Percentiles rank a stretch among this genome's conserved stretches.
Evolutionary conservation across 2,888 invertebrate genomes (phyloP).

Genomic region (Ptilodon capucinus): DNA sequence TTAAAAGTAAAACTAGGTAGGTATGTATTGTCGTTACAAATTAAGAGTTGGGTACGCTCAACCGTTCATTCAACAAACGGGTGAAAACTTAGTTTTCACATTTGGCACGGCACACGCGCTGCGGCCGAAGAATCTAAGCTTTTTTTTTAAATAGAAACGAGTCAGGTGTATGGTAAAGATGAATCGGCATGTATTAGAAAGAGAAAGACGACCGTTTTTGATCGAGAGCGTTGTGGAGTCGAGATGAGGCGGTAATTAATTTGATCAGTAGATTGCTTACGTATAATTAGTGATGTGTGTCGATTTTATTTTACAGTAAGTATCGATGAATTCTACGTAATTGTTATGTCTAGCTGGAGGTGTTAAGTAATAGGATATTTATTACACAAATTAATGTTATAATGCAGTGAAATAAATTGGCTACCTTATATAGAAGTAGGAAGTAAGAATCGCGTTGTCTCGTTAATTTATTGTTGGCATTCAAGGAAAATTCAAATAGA

Average conservation of each 20-base stretch:
- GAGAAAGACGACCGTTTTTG: slow-evolving; percentile 54
- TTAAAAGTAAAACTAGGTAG: too few relatives aligned
- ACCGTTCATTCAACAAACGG: slow-evolving; percentile 63
- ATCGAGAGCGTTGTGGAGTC: slow-evolving; percentile 56
- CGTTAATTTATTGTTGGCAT: neutral
- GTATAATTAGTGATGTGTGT: slow-evolving; percentile 51
- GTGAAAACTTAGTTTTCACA: slow-evolving; percentile 74
- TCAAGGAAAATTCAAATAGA: neutral
- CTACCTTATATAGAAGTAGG: slow-evolving; percentile 1
- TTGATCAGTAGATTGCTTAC: slow-evolving; percentile 71
- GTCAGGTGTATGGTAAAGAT: slow-evolving; percentile 30
- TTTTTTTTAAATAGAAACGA: slow-evolving; percentile 50
- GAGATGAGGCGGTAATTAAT: slow-evolving; percentile 79
- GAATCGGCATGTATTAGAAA: slow-evolving; percentile 36
- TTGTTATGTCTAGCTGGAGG: too few relatives aligned
- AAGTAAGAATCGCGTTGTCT: neutral
- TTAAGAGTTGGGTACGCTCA: slow-evolving; percentile 22
- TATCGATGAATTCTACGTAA: too few relatives aligned
- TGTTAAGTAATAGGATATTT: too few relatives aligned
- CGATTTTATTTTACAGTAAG: slow-evolving; percentile 31
- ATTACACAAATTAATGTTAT: too few relatives aligned
- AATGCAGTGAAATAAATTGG: slow-evolving; percentile 1
- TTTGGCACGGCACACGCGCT: slow-evolving; percentile 63
- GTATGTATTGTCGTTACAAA: slow-evolving; percentile 33
- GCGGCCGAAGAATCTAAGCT: slow-evolving; percentile 60